Evolutionary conservation across 2,888 invertebrate species (phyloP), one percentile per base, ranked within the genome.

Genomic region (Aleiodes testaceus): DNA sequence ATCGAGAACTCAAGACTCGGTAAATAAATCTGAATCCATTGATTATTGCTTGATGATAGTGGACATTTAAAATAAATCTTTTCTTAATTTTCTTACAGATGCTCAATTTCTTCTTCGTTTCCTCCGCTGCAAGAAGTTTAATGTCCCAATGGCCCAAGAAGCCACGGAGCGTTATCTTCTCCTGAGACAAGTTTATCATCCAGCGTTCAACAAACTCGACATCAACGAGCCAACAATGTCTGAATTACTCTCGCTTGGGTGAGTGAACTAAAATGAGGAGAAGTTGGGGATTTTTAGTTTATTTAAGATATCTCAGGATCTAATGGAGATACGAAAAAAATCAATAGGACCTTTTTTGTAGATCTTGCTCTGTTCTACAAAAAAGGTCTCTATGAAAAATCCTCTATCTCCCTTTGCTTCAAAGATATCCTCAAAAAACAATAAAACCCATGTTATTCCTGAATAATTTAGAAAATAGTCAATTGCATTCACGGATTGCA

Each of bases 91-190:
- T 67, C 11, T 42, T 87, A 42, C 74, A 94, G 94, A 94, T 88
- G 87, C 91, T 0, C 90, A 87, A 79, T 95, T 93, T 85, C 88
- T 95, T 53, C 89, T 95, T 66, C 90, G 93, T 73, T 95, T 94
- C 84, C 89, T 95, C 65, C 91, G 95, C n/a, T 91, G 92, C 73
- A 94, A 95, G 87, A 95, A 94, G 84, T 95, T 92, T 88, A 93
- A 93, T 82, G 92, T 95, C 0, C 92, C 93, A 1, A 92, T 93
- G 90, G 93, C 94, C 0, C 93, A 94, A 82, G 93, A 93, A 80
- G 92, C 93, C 20, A 89, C 94, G 66, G 93, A 95, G 85, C 90
- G 95, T 26, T 95, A 95, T 84, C 89, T 95, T 52, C 89, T 94
- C 14, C 89, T 95, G 69, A 90, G 95, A 26, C 93, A 94, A 85